A percentile compares a stretch with the other conserved stretches of the same genome.
Conservation (phyloP, 2,113 vertebrate genomes). For the Pipa parva region DNA sequence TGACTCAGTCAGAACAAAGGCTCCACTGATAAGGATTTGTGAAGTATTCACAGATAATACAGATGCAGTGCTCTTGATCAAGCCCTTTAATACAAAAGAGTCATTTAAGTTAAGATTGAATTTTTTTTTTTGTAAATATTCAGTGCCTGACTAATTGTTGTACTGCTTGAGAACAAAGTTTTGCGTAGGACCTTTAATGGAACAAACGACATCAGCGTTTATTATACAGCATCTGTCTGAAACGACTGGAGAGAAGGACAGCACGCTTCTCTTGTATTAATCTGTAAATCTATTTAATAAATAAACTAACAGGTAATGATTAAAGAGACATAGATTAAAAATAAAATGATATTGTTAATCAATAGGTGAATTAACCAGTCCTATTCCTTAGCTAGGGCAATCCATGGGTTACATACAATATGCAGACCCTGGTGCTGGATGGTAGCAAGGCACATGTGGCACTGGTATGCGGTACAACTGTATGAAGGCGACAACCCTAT, state of each 20-base stretch:
- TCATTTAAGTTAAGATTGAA: neutral
- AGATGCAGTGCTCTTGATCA: neutral
- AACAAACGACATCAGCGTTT: neutral
- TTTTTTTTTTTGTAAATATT: neutral
- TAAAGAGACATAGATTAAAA: too few species aligned
- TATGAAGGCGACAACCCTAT: too few species aligned
- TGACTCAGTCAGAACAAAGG: slow-evolving; percentile 2
- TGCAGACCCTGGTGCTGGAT: too few species aligned
- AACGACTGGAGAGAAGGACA: neutral
- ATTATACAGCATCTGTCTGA: too few species aligned
- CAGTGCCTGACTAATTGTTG: slow-evolving; percentile 7
- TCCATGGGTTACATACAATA: too few species aligned
- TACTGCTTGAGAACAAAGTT: neutral
- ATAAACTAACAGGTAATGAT: too few species aligned
- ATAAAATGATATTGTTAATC: too few species aligned
- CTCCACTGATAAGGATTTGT: neutral
- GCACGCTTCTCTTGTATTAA: neutral
- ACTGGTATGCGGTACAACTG: too few species aligned
- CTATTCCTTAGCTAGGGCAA: too few species aligned
- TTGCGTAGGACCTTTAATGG: neutral
- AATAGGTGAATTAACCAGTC: too few species aligned
- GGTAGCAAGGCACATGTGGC: too few species aligned
- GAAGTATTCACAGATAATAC: neutral
- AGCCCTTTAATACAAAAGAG: neutral
- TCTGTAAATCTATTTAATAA: too few species aligned